These are phyloP conservation scores for Drosophila hawaiiensis DNA, from an alignment of 2,888 invertebrate species.

Conservation along the genomic window DNA sequence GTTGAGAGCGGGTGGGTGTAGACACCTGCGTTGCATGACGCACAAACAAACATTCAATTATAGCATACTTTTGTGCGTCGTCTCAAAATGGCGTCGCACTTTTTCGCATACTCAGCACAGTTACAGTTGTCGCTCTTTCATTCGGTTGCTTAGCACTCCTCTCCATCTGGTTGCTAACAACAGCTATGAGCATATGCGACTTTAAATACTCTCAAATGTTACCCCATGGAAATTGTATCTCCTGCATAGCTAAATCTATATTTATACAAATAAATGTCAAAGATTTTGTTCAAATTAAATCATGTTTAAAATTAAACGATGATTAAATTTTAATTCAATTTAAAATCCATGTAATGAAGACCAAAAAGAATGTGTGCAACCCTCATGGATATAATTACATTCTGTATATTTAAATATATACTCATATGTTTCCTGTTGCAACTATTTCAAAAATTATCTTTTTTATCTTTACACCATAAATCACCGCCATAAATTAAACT, in stretches of 20 bases:
- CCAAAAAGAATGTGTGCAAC: not conserved
- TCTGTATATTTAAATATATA: not conserved
- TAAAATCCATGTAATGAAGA: not conserved
- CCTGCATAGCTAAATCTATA: not conserved
- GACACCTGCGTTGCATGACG: constrained; percentile 43
- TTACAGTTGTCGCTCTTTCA: constrained; percentile 33
- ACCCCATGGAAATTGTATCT: not conserved
- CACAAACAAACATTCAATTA: constrained; percentile 76
- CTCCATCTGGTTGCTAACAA: not conserved
- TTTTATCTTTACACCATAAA: not conserved
- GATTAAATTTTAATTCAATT: not conserved
- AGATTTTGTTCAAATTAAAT: not conserved
- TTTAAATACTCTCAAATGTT: not conserved
- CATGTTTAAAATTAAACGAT: not conserved
- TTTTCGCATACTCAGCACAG: constrained; percentile 68
- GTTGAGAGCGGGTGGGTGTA: constrained; percentile 5
- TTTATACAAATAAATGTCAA: not conserved
- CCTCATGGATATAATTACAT: no score
- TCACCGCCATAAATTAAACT: no score
- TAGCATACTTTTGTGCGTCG: constrained; percentile 75
- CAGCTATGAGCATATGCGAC: not conserved
- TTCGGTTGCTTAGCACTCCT: constrained; percentile 15
- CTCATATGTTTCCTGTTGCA: not conserved
- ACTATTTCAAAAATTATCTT: not conserved
- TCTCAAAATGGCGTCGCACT: constrained; percentile 65